These are phyloP conservation scores for Leptinotarsa lineolata DNA, from an alignment of 1,140 invertebrate genomes.

Conservation along the genomic window DNA sequence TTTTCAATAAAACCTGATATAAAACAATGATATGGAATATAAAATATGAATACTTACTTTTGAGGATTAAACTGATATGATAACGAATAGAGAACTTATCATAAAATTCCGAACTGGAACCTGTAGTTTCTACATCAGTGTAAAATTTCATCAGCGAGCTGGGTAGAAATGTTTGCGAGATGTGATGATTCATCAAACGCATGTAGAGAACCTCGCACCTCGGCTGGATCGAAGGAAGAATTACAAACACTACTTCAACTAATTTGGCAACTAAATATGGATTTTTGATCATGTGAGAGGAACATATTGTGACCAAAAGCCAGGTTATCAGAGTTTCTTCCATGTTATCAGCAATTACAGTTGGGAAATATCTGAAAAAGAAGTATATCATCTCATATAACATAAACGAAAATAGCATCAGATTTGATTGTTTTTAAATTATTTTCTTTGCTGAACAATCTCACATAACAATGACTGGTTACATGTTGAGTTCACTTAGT, in stretches of 20 bases:
- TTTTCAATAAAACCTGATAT: not conserved
- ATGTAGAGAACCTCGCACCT: slow-evolving; percentile 59
- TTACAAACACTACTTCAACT: slow-evolving; percentile 91
- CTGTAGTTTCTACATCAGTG: slow-evolving; percentile 96
- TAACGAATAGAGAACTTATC: slow-evolving; percentile 99
- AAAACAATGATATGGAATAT: not conserved
- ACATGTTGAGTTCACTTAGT: too few species aligned
- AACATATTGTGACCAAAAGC: slow-evolving; percentile 86
- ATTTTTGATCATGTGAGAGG: slow-evolving; percentile 89
- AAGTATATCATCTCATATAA: not conserved
- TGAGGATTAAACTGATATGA: slow-evolving; percentile 95
- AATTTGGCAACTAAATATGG: slow-evolving; percentile 95
- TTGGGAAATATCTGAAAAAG: slow-evolving; percentile 71
- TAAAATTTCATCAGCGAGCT: slow-evolving; percentile 97
- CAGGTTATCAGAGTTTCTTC: slow-evolving; percentile 85
- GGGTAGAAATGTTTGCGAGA: slow-evolving; percentile 81
- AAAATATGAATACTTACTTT: slow-evolving; percentile 66
- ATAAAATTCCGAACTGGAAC: slow-evolving; percentile 96
- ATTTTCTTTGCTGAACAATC: too few species aligned
- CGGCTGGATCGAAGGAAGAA: slow-evolving; percentile 82
- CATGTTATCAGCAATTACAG: slow-evolving; percentile 75
- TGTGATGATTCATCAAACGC: slow-evolving; percentile 82
- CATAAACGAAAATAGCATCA: too few species aligned
- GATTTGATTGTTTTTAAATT: too few species aligned
- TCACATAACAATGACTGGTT: too few species aligned